Conservation (phyloP, 1,140 invertebrate species). For the Drosophila mojavensis region DNA sequence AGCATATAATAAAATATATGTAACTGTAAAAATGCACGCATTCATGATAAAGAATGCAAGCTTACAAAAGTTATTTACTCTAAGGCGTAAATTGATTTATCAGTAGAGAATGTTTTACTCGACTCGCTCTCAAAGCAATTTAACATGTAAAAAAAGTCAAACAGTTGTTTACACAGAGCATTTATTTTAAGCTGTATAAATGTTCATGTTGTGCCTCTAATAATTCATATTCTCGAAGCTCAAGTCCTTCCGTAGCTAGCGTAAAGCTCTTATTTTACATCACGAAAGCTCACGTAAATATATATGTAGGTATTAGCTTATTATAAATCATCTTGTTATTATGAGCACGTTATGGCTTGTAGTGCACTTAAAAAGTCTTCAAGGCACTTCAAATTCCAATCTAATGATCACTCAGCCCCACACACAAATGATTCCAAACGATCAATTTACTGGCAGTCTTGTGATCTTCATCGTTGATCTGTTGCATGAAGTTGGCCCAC, state of each 20-base stretch:
- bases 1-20: slow-evolving; percentile 17
- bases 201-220: too few relatives aligned
- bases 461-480: slow-evolving; percentile 27
- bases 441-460: slow-evolving; percentile 18
- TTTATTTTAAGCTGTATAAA: too few relatives aligned
- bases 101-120: background rate
- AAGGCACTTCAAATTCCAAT: background rate
- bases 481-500: slow-evolving; percentile 3
- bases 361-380: too few relatives aligned
- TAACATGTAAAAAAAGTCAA: background rate
- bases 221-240: too few relatives aligned
- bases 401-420: slow-evolving; percentile 7
- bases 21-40: slow-evolving; percentile 1
- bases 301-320: too few relatives aligned
- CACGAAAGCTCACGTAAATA: background rate
- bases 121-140: background rate
- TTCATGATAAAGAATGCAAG: background rate
- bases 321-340: background rate
- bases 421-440: slow-evolving; percentile 33
- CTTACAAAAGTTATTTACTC: slow-evolving; percentile 4
- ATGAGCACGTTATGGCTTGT: background rate
- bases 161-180: too few relatives aligned
- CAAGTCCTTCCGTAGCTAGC: background rate
- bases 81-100: background rate
- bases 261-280: background rate